Evolutionary conservation across 2,888 invertebrate genomes (phyloP).

Genomic region (Trissonchulus latispiculum): DNA sequence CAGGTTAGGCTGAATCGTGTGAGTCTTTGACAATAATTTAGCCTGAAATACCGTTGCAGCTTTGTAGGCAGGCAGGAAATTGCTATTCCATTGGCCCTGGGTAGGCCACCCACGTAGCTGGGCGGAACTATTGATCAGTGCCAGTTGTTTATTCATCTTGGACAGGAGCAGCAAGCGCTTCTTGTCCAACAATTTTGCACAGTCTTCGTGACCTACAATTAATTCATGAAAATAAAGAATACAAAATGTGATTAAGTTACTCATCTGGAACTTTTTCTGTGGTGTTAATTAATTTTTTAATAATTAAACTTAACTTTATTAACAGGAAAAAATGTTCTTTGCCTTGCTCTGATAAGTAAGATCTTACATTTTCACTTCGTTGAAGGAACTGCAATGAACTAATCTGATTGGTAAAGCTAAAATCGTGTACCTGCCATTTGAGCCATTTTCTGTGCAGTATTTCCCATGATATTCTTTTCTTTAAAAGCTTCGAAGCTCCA

Average conservation of each 20-base stretch:
- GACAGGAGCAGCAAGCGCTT: slow-evolving; percentile 21
- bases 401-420: too few relatives aligned
- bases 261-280: too few relatives aligned
- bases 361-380: too few relatives aligned
- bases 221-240: too few relatives aligned
- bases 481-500: slow-evolving; percentile 23
- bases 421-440: background rate
- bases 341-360: too few relatives aligned
- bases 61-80: background rate
- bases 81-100: background rate
- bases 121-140: slow-evolving; percentile 21
- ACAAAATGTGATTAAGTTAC: too few relatives aligned
- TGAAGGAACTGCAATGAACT: too few relatives aligned
- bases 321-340: too few relatives aligned
- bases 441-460: slow-evolving; percentile 22
- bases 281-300: too few relatives aligned
- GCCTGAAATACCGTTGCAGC: background rate
- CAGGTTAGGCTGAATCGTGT: too few relatives aligned
- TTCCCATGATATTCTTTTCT: slow-evolving; percentile 21
- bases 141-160: slow-evolving; percentile 25
- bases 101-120: slow-evolving; percentile 20
- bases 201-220: background rate
- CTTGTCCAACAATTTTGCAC: slow-evolving; percentile 15
- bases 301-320: too few relatives aligned
- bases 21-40: too few relatives aligned